phyloP scores from a whole-genome alignment of 1,140 invertebrate species.

The Nebria ingens region DNA sequence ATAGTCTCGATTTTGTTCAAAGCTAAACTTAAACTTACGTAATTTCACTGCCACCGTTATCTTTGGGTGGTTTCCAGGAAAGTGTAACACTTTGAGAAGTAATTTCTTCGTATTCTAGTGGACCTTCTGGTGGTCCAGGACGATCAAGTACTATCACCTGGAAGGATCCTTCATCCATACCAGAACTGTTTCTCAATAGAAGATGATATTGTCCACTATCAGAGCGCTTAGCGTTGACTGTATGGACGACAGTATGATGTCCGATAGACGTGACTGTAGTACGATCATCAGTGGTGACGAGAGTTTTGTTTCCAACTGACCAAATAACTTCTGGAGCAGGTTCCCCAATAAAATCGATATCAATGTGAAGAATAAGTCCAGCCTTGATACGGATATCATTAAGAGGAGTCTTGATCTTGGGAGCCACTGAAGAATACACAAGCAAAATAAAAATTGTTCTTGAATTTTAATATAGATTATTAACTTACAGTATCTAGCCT shows the following conservation, averaged over 20 bases:
- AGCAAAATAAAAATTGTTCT: slow-evolving; percentile 3
- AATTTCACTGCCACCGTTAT: slow-evolving; percentile 89
- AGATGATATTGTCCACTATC: slow-evolving; percentile 80
- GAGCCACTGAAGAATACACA: slow-evolving; percentile 53
- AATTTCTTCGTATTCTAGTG: slow-evolving; percentile 88
- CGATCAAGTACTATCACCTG: slow-evolving; percentile 81
- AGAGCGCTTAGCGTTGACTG: slow-evolving; percentile 72
- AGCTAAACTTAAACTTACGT: too few relatives aligned
- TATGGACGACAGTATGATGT: slow-evolving; percentile 84
- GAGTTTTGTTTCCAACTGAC: slow-evolving; percentile 63
- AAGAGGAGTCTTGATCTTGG: slow-evolving; percentile 84
- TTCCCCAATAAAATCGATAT: slow-evolving; percentile 88
- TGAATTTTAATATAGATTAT: slow-evolving; percentile 10
- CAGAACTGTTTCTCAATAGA: slow-evolving; percentile 74
- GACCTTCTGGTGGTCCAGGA: slow-evolving; percentile 73
- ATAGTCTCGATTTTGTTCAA: too few relatives aligned
- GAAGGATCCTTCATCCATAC: slow-evolving; percentile 82
- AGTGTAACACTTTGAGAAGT: slow-evolving; percentile 88
- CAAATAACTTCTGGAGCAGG: slow-evolving; percentile 77
- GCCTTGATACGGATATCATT: slow-evolving; percentile 82
- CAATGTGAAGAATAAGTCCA: slow-evolving; percentile 84
- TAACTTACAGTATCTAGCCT: slow-evolving; percentile 66
- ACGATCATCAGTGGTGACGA: slow-evolving; percentile 60
- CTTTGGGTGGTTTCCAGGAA: slow-evolving; percentile 89
- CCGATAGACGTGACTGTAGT: slow-evolving; percentile 81